Percentiles rank a stretch among this genome's conserved stretches.
These are phyloP conservation scores for Grammomys surdaster DNA, from an alignment of 2,113 vertebrate species.

Conservation along the genomic window DNA sequence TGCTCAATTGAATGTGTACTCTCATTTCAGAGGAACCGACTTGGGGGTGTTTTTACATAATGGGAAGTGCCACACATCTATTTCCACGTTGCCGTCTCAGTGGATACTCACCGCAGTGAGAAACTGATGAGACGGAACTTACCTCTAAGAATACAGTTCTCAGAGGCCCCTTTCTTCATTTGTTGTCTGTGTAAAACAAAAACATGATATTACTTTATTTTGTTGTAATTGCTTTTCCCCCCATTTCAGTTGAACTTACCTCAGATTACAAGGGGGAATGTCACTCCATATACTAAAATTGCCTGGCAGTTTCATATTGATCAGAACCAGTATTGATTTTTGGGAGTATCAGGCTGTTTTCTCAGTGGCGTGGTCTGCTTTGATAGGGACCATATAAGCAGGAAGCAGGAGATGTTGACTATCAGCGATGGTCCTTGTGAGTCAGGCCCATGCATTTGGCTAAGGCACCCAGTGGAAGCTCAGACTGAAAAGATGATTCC, in stretches of 20 bases:
- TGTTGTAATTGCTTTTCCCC: constrained; percentile 48
- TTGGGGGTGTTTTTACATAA: constrained; percentile 59
- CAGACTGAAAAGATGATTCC: background rate
- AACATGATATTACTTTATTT: constrained; percentile 30
- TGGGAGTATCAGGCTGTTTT: background rate
- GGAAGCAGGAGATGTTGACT: background rate
- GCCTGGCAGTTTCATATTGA: constrained; percentile 63
- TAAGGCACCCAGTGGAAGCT: background rate
- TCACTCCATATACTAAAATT: constrained; percentile 66
- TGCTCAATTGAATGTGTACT: constrained; percentile 75
- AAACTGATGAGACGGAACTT: background rate
- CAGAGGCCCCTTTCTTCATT: constrained; percentile 3
- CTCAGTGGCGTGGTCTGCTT: constrained; percentile 1
- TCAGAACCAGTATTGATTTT: constrained; percentile 66
- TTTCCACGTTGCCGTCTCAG: background rate
- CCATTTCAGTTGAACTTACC: constrained; percentile 62
- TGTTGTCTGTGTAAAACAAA: constrained; percentile 56
- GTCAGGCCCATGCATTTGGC: background rate
- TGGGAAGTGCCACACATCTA: background rate
- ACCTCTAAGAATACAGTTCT: constrained; percentile 36
- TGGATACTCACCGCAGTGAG: background rate
- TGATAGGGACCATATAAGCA: background rate
- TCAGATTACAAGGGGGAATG: constrained; percentile 73
- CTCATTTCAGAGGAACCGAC: constrained; percentile 67
- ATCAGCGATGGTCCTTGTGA: background rate